phyloP scores from a whole-genome alignment of 35 echinoderm and acorn worm species.

The Strongylocentrotus purpuratus region DNA sequence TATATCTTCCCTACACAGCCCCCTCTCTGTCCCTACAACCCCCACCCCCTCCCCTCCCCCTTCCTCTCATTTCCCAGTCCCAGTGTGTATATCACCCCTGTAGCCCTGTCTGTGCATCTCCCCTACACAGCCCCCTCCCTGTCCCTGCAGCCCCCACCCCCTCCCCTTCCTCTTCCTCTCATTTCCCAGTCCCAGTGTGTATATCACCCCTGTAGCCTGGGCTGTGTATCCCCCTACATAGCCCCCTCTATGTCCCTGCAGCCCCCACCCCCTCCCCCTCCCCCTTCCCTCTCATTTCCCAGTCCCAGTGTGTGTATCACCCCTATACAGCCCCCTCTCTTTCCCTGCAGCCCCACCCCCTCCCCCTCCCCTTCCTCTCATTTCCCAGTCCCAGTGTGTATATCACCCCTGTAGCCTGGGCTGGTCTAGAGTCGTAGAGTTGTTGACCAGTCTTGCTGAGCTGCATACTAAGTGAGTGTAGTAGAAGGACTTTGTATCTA shows the following conservation, averaged over 20 bases:
- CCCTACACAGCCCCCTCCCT: not conserved
- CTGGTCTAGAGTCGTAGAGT: not conserved
- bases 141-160: not conserved
- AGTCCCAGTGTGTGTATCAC: not conserved
- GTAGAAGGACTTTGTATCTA: not conserved
- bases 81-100: not conserved
- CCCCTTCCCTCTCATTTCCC: not conserved
- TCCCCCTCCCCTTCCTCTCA: not conserved
- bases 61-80: not conserved
- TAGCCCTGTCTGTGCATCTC: not conserved
- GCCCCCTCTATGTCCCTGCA: no score
- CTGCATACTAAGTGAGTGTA: not conserved
- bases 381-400: not conserved
- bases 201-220: no score
- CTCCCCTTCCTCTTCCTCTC: no score
- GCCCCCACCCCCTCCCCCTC: no score
- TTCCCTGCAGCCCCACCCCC: not conserved
- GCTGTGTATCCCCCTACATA: no score
- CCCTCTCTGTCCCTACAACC: not conserved
- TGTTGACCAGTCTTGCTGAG: not conserved
- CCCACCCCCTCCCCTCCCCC: no score
- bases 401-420: not conserved
- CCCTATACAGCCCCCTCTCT: no score
- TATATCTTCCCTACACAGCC: not conserved
- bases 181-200: not conserved